Percentiles rank a stretch among this genome's conserved stretches.
Evolutionary conservation across 2,888 invertebrate genomes (phyloP).

Genomic region (Drosophila vallismaia): DNA sequence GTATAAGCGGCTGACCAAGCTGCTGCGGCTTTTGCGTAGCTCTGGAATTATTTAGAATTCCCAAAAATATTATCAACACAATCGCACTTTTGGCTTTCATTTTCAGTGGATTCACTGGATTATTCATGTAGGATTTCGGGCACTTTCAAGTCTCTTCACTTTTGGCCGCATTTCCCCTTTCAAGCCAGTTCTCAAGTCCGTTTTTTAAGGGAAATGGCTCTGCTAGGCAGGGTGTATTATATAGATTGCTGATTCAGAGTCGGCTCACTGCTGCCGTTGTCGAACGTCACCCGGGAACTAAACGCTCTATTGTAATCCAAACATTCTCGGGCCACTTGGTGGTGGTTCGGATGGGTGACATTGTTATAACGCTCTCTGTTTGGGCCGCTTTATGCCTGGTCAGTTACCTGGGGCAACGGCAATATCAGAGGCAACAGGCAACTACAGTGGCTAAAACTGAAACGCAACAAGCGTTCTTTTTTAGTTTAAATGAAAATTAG

Average conservation of each 20-base stretch:
- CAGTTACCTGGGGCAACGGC: constrained; percentile 83
- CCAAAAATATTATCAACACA: constrained; percentile 56
- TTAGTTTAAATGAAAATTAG: no score
- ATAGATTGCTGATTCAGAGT: constrained; percentile 12
- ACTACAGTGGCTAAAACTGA: constrained; percentile 20
- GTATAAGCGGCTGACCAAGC: constrained; percentile 80
- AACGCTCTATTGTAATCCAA: constrained; percentile 68
- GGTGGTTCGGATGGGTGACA: constrained; percentile 46
- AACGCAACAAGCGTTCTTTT: not conserved
- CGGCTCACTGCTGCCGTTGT: constrained; percentile 58
- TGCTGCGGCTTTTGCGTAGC: constrained; percentile 42
- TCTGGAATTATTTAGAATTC: constrained; percentile 46
- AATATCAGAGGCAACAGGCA: constrained; percentile 75
- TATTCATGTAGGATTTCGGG: constrained; percentile 39
- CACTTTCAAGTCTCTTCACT: constrained; percentile 30
- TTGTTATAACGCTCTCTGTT: constrained; percentile 79
- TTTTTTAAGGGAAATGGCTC: not conserved
- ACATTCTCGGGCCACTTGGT: constrained; percentile 37
- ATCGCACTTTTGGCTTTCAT: constrained; percentile 54
- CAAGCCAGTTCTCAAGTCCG: not conserved
- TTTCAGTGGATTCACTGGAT: constrained; percentile 52
- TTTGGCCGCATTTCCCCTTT: constrained; percentile 23
- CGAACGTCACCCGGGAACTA: constrained; percentile 78
- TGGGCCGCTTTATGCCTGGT: constrained; percentile 79
- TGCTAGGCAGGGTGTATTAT: not conserved